phyloP scores from a whole-genome alignment of 2,888 invertebrate species.

The Torymus aiolomorphi region DNA sequence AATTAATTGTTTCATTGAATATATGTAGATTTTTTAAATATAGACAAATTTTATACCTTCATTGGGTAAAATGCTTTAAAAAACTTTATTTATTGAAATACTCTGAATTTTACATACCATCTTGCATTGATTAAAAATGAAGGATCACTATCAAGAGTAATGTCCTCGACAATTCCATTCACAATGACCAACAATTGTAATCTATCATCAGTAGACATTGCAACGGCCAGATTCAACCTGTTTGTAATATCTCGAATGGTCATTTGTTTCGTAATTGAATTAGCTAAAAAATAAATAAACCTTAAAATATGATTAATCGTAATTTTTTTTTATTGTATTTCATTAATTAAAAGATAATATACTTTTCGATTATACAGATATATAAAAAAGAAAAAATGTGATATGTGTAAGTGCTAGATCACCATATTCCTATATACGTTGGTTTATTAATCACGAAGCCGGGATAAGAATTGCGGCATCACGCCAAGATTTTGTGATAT shows the following conservation, averaged over 20 bases:
- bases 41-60: background rate
- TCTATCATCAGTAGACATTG: constrained; percentile 69
- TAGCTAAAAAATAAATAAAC: constrained; percentile 72
- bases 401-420: too few relatives aligned
- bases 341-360: too few relatives aligned
- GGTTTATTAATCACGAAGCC: too few relatives aligned
- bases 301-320: background rate
- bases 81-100: constrained; percentile 10
- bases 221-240: constrained; percentile 70
- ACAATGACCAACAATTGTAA: constrained; percentile 84
- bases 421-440: too few relatives aligned
- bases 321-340: background rate
- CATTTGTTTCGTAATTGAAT: constrained; percentile 79
- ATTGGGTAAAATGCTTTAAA: constrained; percentile 15
- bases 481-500: too few relatives aligned
- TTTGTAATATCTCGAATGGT: constrained; percentile 79
- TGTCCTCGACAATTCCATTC: constrained; percentile 81
- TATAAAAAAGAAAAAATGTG: too few relatives aligned
- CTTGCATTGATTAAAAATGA: constrained; percentile 43
- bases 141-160: constrained; percentile 82
- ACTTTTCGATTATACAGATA: too few relatives aligned
- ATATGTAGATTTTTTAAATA: background rate
- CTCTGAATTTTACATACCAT: constrained; percentile 41
- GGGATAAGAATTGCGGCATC: too few relatives aligned
- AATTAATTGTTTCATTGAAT: constrained; percentile 7